Evolutionary conservation across 2,888 invertebrate genomes (phyloP), one percentile per base, ranked within the genome.

Genomic region (Dasypolia templi): DNA sequence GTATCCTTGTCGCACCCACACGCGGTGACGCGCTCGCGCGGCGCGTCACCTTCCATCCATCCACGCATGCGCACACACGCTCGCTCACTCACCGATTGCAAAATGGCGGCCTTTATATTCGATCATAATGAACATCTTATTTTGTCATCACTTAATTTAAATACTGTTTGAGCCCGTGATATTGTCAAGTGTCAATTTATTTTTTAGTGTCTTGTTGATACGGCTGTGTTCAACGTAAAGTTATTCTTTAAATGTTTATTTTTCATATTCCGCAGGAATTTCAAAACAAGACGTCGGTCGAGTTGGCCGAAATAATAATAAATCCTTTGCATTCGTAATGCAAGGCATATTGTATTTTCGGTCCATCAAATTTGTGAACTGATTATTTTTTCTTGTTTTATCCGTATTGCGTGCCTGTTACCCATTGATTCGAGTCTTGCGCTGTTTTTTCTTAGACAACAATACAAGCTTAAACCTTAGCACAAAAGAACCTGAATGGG

Each of bases 81-180:
- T 79, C 84, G 78, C 77, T 78, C 86, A 82, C 85, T 79, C 86
- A 82, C 86, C 84, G 87, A 87, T 91, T 90, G 91, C 93, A 92
- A 93, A 92, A 93, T 93, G 92, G 92, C 93, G 88, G 89, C 90
- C 86, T 87, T 89, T 85, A 89, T 87, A 83, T 87, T 81, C 77
- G 74, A 83, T 84, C 81, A 76, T 83, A 88, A 86, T 84, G 79
- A 88, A 77, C 75, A 83, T 86, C 85, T 86, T 82, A 85, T 84
- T 81, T 81, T 81, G 78, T 87, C 79, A 82, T 85, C 75, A 75
- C 75, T 72, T 81, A 66, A 83, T 85, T 81, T 66, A 63, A 77
- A 80, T 77, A 77, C 44, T 77, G 55, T 22, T 69, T 53, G 22
- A 73, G 59, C 32, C 53, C 64, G 63, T 74, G 32, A 67, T 63